Base-by-base conservation (phyloP, 2,888 invertebrate genomes). In the Netelia inedita region DNA sequence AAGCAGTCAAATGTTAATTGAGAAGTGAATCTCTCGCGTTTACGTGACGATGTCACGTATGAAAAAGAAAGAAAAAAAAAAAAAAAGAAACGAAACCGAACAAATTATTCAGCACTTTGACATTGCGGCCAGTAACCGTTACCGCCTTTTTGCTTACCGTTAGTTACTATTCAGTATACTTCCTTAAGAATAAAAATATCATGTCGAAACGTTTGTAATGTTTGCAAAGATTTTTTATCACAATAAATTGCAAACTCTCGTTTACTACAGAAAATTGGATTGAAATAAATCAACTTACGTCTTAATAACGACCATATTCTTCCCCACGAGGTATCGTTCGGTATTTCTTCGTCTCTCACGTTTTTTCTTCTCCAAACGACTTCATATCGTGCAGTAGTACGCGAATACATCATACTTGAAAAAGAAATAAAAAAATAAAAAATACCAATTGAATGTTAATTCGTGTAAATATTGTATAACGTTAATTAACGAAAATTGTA, bases 391-490 rank as follows among this genome's bases (percentile, higher is more conserved):
- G 50, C 57, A 41, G 59, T 41, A 53, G 61, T 81, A 69, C 59
- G 11, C 63, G 53, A 80, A 79, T 57, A 59, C 61, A 65, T 72
- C 75, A 72, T 75, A 79, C 74, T 82, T 79, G 21, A 65, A 75
- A 74, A 61, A 73, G 21, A 63, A 69, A 74, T 53, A 73, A 19
- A 63, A 69, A 63, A 53, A 23, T 66, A 83, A 61, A 23, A 81
- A 19, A 71, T 79, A 79, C 46, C 65, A 71, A 88, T 88, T 91
- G 87, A 91, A 91, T 92, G 90, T 92, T 88, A 88, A 91, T 91
- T 91, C 88, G 87, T 93, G 93, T 93, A 93, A 89, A 93, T 93
- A 93, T 91, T 91, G 86, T 84, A 85, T 87, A 91, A 92, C 92
- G 71, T 92, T 91, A 91, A 90, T 91, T 89, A 90, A 89, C 68